These are phyloP conservation scores for Perccottus glenii DNA, from an alignment of 2,113 vertebrate genomes.

Conservation along the genomic window DNA sequence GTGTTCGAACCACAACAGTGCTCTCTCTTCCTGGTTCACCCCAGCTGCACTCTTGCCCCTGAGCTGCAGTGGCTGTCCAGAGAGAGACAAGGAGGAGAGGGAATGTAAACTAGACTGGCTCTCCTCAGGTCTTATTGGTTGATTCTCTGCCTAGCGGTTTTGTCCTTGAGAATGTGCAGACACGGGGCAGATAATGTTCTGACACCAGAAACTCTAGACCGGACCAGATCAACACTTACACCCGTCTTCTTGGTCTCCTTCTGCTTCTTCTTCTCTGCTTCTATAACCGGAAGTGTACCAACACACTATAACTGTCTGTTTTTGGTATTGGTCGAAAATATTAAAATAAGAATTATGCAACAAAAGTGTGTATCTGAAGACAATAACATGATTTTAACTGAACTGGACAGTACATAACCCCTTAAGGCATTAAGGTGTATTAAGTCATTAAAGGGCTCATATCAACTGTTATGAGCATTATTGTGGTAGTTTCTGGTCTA, in stretches of 20 bases:
- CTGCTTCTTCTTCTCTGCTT: slow-evolving; percentile 50
- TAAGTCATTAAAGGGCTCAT: no score
- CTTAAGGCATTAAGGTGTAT: no score
- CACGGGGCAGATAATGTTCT: slow-evolving; percentile 83
- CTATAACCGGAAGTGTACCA: slow-evolving; percentile 30
- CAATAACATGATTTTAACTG: no score
- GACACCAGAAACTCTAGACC: slow-evolving; percentile 82
- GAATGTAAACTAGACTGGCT: slow-evolving; percentile 63
- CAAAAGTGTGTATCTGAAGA: no score
- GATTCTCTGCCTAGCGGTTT: slow-evolving; percentile 63
- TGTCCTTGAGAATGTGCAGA: slow-evolving; percentile 86
- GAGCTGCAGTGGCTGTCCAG: slow-evolving; percentile 53
- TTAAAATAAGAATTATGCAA: no score
- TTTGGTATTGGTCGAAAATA: not conserved
- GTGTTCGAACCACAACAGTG: slow-evolving; percentile 40
- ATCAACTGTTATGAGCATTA: no score
- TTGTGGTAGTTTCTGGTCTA: no score
- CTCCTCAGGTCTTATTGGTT: slow-evolving; percentile 66
- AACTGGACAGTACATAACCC: no score
- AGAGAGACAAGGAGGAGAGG: slow-evolving; percentile 38
- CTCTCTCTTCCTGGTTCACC: slow-evolving; percentile 56
- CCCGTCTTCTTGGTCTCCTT: slow-evolving; percentile 51
- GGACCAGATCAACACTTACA: slow-evolving; percentile 75
- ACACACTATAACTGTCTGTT: slow-evolving; percentile 17
- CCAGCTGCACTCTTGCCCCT: slow-evolving; percentile 64